These are phyloP conservation scores for Corynorhinus townsendii DNA, from an alignment of 2,113 vertebrate species.

Conservation along the genomic window DNA sequence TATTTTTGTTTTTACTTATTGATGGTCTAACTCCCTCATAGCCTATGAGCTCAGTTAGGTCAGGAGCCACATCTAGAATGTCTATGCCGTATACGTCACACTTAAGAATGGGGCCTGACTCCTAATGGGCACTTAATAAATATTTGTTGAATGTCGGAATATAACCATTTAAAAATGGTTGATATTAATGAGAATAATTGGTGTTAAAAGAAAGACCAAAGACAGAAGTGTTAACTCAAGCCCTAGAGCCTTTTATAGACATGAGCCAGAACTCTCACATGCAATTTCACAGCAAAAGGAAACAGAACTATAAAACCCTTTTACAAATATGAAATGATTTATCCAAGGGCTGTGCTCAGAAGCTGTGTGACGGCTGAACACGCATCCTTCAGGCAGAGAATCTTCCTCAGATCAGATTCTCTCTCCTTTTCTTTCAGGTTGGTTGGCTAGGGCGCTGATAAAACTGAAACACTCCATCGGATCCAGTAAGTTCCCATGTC, in stretches of 20 bases:
- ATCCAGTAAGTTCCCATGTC: background rate
- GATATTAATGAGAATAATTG: background rate
- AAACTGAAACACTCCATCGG: background rate
- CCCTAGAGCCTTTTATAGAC: background rate
- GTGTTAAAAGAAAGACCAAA: background rate
- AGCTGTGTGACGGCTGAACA: background rate
- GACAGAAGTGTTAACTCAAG: background rate
- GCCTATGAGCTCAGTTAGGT: background rate
- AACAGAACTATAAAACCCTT: background rate
- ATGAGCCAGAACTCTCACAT: background rate
- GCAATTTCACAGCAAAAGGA: background rate
- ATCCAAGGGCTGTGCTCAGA: background rate
- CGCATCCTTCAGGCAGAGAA: background rate
- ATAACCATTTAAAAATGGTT: background rate
- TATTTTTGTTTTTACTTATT: background rate
- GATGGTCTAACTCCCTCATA: background rate
- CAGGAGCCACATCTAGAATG: background rate
- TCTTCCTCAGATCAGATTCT: background rate
- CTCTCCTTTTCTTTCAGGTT: background rate
- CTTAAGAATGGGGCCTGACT: background rate
- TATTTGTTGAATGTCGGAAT: conserved; percentile 1
- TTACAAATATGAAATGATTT: background rate
- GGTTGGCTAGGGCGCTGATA: background rate
- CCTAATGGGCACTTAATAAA: background rate
- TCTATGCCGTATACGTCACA: background rate